Base-by-base conservation (phyloP, 1,140 invertebrate genomes). In the Colletes gigas region DNA sequence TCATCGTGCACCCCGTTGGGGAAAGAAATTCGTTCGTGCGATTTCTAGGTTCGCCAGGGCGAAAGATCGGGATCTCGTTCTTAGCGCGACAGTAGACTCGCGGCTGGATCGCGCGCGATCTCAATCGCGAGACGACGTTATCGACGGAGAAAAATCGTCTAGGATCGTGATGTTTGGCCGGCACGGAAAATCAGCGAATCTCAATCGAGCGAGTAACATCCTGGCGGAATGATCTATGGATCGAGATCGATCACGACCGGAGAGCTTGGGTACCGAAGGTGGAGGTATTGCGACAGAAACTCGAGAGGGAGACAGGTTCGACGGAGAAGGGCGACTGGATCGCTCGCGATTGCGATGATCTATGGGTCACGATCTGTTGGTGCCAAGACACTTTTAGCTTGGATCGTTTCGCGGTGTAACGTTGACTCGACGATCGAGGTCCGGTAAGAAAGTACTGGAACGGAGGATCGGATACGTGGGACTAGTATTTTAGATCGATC, bases 351-450 rank as follows among this genome's bases (percentile, higher is more conserved):
- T 69, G 62, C 78, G 55, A 78, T 89, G 88, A 89, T 89, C 88
- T 88, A 85, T 85, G 83, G 85, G 60, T 88, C 88, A 89, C 88
- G 88, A 89, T 88, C 79, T 74, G 78, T 67, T 60, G 50, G 54
- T 55, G 80, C 47, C 78, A 62, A 60, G 62, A 74, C 78, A 82
- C 77, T 86, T 88, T 88, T 87, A 69, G 72, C 55, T 76, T 70
- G 67, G 62, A 81, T 69, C 73, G 74, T 39, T 21, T 55, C 44
- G 44, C 44, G 44, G 44, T 9, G 44, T 47, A 9, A 47, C 9
- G 44, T 47, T 47, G 44, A 47, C 44, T 47, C 44, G 44, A 47
- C 30, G 30, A 30, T 30, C 30, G 30, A 30, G 30, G 30, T 30
- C 30, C 30, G 30, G 30, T 30, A 30, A 30, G 30, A 30, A 30